These are phyloP conservation scores for Diachrysia chrysitis DNA, from an alignment of 2,888 invertebrate species.

Conservation along the genomic window DNA sequence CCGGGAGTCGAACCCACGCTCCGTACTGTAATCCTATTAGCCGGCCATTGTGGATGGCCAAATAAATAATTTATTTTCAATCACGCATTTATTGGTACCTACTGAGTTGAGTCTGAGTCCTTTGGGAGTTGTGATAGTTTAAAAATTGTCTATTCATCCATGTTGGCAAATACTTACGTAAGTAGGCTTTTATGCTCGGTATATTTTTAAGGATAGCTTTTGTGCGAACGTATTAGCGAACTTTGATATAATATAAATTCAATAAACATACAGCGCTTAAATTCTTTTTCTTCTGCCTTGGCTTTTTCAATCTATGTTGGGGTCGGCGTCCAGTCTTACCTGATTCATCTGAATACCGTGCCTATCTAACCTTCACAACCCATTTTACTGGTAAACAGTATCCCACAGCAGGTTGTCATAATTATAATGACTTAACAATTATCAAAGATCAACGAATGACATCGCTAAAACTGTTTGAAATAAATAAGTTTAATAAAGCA, in stretches of 20 bases:
- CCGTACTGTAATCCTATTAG: conserved; percentile 84
- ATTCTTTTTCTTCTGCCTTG: too few species aligned
- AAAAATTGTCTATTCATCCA: conserved; percentile 69
- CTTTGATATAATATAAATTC: too few species aligned
- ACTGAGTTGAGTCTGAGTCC: conserved; percentile 61
- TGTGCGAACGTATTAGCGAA: not conserved
- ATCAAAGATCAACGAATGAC: too few species aligned
- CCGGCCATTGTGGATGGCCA: conserved; percentile 80
- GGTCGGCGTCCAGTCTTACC: too few species aligned
- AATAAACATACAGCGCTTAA: not conserved
- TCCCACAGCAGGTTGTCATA: too few species aligned
- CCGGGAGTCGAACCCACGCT: conserved; percentile 82
- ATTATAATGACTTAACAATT: too few species aligned
- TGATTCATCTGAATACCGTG: too few species aligned
- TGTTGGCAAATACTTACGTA: conserved; percentile 35
- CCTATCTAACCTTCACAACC: too few species aligned
- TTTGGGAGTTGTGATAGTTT: conserved; percentile 66
- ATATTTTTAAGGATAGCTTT: conserved; percentile 1
- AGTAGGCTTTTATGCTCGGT: conserved; percentile 2
- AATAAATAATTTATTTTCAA: conserved; percentile 86
- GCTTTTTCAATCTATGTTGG: too few species aligned
- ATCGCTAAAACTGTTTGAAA: not conserved
- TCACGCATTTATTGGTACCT: conserved; percentile 70
- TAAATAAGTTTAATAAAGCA: not conserved
- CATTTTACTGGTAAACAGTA: too few species aligned